Conservation (phyloP, 2,113 vertebrate genomes). For the Sebastes schlegelii region DNA sequence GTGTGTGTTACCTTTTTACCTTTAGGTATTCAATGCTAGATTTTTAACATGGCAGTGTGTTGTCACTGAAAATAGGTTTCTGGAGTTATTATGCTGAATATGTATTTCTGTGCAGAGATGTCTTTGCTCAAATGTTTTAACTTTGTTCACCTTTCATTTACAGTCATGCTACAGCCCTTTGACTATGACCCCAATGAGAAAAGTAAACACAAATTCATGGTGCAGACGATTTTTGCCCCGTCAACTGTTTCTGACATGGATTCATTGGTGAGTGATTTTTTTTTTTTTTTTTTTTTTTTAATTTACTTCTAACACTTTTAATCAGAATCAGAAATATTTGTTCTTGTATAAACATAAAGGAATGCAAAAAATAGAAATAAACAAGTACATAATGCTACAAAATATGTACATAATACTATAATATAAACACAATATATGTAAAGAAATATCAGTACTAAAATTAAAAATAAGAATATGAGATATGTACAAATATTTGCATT, state of each 20-base stretch:
- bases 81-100: background rate
- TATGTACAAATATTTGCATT: too few species aligned
- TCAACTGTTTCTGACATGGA: conserved; percentile 93
- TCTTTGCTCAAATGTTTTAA: conserved; percentile 3
- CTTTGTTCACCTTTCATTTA: conserved; percentile 24
- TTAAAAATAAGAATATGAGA: too few species aligned
- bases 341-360: too few species aligned
- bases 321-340: too few species aligned
- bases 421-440: too few species aligned
- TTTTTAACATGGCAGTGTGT: background rate
- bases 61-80: background rate
- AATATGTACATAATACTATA: too few species aligned
- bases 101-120: background rate
- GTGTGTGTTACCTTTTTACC: too few species aligned
- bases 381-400: too few species aligned
- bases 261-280: conserved; percentile 89
- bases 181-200: conserved; percentile 99
- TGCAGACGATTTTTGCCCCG: conserved; percentile 98
- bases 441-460: too few species aligned
- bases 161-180: conserved; percentile 99
- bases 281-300: background rate
- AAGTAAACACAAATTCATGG: conserved; percentile 99
- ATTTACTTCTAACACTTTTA: background rate
- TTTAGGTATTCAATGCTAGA: background rate
- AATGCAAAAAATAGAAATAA: too few species aligned